Percentiles rank a stretch among this genome's conserved stretches.
phyloP scores from a whole-genome alignment of 1,140 invertebrate genomes.

The Zaprionus africanus region DNA sequence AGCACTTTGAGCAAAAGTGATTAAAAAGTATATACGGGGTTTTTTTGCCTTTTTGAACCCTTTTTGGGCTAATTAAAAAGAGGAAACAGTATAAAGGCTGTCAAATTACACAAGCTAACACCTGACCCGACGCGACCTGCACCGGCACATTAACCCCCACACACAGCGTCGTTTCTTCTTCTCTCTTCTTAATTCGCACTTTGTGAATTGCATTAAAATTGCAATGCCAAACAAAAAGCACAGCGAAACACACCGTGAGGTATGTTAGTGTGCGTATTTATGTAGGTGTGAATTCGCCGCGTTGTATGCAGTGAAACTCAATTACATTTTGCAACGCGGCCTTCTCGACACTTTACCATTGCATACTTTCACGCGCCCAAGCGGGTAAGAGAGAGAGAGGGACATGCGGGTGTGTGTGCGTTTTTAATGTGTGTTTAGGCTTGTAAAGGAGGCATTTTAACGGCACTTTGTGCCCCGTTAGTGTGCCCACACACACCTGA shows the following conservation, averaged over 20 bases:
- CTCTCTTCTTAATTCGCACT: slow-evolving; percentile 19
- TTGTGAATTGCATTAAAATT: slow-evolving; percentile 49
- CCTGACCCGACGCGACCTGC: neutral
- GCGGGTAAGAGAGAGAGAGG: neutral
- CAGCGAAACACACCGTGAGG: slow-evolving; percentile 1
- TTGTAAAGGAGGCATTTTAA: slow-evolving; percentile 35
- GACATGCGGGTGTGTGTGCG: slow-evolving; percentile 9
- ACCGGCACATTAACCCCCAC: neutral
- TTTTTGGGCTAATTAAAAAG: slow-evolving; percentile 37
- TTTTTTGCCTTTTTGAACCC: neutral
- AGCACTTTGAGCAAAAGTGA: neutral
- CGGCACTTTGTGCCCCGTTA: slow-evolving; percentile 22
- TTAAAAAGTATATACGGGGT: neutral
- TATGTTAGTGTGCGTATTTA: neutral
- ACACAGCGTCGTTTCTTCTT: no score
- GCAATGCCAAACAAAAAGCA: slow-evolving; percentile 32
- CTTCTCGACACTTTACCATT: slow-evolving; percentile 16
- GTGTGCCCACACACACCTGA: neutral
- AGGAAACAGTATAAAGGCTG: slow-evolving; percentile 25
- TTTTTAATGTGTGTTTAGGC: slow-evolving; percentile 28
- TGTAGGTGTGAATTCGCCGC: slow-evolving; percentile 1
- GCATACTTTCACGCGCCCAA: slow-evolving; percentile 8
- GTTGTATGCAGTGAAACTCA: slow-evolving; percentile 36
- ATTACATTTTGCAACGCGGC: slow-evolving; percentile 30
- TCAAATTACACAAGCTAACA: slow-evolving; percentile 29